Base-by-base conservation (phyloP, 2,113 vertebrate species). In the Forbesichthys papilliferus region DNA sequence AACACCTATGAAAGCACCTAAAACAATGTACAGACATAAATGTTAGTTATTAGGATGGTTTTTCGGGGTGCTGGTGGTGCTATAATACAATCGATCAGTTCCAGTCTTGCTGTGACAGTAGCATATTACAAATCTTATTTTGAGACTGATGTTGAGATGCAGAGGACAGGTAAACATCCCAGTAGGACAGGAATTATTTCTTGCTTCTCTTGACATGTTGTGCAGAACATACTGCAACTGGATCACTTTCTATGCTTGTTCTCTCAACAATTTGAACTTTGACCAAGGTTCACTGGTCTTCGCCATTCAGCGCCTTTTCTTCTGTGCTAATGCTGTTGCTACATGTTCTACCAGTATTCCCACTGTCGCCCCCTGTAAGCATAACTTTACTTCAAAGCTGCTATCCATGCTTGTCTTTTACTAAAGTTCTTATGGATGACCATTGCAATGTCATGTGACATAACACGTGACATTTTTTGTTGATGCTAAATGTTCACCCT, bases 181-280 rank as follows among this genome's bases (percentile, higher is more conserved):
- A 3, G 55, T 9, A 6, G 16, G 58, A 59, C 53, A 56, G 53
- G 20, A 33, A 27, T 27, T 2, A 0, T 33, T n/a, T 14, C 10
- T 27, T 27, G 53, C 52, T 9, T 48, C 61, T 16, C 52, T 34
- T 4, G 16, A 42, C 36, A 7, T 8, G 3, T 42, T 5, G 4
- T 6, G 5, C 36, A 42, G 36, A 6, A 42, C 36, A 8, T 42
- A 5, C 36, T 8, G 36, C 36, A 14, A 2, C 46, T 9, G 7
- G 12, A 9, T 1, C 61, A n/a, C 3, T 18, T 13, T n/a, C 9
- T 63, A 3, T 3, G 86, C 85, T 89, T 86, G 85, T 87, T 84
- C 59, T 85, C 78, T 86, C 78, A 81, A 79, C 84, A 85, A 85
- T 90, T 84, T 75, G 69, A 86, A 77, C 79, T 79, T 67, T 62